These are phyloP conservation scores for Oceanodroma leucorhoa DNA, from an alignment of 2,797 vertebrate species.

Conservation along the genomic window DNA sequence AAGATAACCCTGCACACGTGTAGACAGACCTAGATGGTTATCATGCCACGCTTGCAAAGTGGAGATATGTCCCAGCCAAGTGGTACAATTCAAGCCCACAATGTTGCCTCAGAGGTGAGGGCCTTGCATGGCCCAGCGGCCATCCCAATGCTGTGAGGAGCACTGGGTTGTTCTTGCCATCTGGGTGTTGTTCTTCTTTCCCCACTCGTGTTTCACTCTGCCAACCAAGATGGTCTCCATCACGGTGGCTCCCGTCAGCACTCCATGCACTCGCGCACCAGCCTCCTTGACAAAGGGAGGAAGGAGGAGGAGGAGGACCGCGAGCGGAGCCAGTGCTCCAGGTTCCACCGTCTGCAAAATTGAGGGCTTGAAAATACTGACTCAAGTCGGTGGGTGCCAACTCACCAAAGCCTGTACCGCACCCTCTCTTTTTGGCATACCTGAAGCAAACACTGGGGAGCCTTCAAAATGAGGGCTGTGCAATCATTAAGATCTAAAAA, in stretches of 20 bases:
- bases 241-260: neutral
- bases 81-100: neutral
- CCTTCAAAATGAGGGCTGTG: conserved; percentile 39
- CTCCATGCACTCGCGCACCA: neutral
- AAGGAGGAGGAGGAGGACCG: neutral
- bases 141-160: neutral
- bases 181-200: neutral
- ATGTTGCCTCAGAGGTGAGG: neutral
- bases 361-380: conserved; percentile 37
- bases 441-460: conserved; percentile 3
- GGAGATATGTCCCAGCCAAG: neutral
- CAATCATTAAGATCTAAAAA: conserved; percentile 27
- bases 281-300: neutral
- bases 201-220: accelerated
- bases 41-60: neutral
- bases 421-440: conserved; percentile 41
- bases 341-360: conserved; percentile 10
- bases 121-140: accelerated
- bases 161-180: neutral
- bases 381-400: conserved; percentile 47
- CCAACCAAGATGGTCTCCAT: neutral
- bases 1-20: neutral
- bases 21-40: neutral
- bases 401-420: neutral
- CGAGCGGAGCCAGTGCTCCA: neutral